Conservation (phyloP, 2,797 vertebrate genomes). For the Channa striata region DNA sequence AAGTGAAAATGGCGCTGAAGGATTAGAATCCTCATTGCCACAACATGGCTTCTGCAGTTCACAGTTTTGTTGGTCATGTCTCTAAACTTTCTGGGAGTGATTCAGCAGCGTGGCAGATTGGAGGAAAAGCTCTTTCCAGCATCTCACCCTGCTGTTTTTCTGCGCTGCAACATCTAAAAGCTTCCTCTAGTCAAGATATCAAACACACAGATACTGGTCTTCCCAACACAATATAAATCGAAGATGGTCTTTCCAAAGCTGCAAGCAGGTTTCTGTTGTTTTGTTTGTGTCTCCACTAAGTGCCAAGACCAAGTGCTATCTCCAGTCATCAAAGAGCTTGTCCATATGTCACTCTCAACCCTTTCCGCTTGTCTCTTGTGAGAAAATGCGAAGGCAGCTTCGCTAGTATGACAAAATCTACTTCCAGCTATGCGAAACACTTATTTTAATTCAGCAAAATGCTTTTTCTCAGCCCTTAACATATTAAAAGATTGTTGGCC, state of each 20-base stretch:
- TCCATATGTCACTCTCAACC: slow-evolving; percentile 44
- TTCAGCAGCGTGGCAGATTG: slow-evolving; percentile 16
- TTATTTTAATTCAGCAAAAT: slow-evolving; percentile 27
- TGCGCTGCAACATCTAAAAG: slow-evolving; percentile 30
- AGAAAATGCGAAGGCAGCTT: slow-evolving; percentile 33
- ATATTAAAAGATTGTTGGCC: slow-evolving; percentile 23
- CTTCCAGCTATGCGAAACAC: slow-evolving; percentile 16
- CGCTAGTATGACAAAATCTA: slow-evolving; percentile 21
- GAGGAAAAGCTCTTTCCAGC: slow-evolving; percentile 22
- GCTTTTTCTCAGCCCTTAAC: slow-evolving; percentile 20
- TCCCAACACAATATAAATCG: slow-evolving; percentile 35
- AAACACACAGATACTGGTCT: slow-evolving; percentile 36
- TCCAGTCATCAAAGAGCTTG: slow-evolving; percentile 39
- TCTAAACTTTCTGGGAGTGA: slow-evolving; percentile 17
- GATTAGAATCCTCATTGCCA: slow-evolving; percentile 11
- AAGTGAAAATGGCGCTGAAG: slow-evolving; percentile 6
- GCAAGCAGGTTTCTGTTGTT: slow-evolving; percentile 39
- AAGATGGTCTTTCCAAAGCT: slow-evolving; percentile 38
- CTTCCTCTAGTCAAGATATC: slow-evolving; percentile 32
- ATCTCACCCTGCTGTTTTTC: slow-evolving; percentile 28
- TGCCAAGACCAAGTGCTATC: slow-evolving; percentile 39
- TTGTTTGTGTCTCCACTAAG: slow-evolving; percentile 33
- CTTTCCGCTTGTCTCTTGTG: slow-evolving; percentile 15
- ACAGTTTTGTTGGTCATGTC: slow-evolving; percentile 15
- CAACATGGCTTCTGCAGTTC: background rate